phyloP scores from a whole-genome alignment of 2,797 vertebrate species.

The Myotis findleyi region DNA sequence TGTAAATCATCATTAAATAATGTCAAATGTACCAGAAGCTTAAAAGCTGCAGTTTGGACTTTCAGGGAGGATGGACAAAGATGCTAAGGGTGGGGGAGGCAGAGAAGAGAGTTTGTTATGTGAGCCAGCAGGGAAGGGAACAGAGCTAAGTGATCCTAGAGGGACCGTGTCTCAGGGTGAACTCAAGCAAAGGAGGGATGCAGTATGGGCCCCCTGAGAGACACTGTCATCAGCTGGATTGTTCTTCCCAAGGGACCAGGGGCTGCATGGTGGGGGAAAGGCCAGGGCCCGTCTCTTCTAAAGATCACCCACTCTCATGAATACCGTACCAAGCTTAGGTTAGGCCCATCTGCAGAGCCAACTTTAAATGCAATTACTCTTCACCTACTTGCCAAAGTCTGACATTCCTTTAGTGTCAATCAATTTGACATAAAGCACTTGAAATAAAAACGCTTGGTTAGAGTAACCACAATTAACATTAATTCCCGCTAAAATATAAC shows the following conservation, averaged over 20 bases:
- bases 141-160: background rate
- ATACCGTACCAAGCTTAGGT: background rate
- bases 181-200: background rate
- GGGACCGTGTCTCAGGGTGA: background rate
- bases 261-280: background rate
- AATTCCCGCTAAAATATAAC: background rate
- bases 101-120: background rate
- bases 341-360: background rate
- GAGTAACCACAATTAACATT: background rate
- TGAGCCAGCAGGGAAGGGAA: background rate
- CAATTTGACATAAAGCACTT: background rate
- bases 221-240: background rate
- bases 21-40: background rate
- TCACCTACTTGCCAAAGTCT: background rate
- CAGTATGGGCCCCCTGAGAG: background rate
- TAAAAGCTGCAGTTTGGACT: background rate
- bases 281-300: background rate
- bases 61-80: background rate
- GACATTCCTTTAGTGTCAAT: background rate
- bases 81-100: background rate
- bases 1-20: background rate
- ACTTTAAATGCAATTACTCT: background rate
- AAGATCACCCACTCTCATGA: background rate
- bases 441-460: background rate
- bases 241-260: background rate